phyloP scores from a whole-genome alignment of 2,797 vertebrate genomes.

The Ctenosaura bakeri region DNA sequence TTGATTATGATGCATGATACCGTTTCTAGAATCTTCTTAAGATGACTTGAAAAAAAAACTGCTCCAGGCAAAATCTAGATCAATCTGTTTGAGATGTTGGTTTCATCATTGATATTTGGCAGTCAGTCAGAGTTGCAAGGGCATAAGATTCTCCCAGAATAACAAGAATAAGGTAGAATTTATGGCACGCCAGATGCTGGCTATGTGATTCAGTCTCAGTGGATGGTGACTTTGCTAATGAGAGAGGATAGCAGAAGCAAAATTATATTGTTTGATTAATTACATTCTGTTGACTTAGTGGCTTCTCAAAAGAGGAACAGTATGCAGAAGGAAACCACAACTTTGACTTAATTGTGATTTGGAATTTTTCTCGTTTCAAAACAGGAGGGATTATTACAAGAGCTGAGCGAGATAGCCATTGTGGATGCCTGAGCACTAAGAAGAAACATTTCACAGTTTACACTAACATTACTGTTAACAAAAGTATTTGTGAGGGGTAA shows the following conservation, averaged over 20 bases:
- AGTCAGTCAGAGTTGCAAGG: conserved; percentile 33
- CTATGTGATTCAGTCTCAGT: conserved; percentile 32
- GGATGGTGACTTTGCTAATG: conserved; percentile 42
- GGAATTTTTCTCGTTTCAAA: conserved; percentile 44
- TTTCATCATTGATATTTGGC: conserved; percentile 43
- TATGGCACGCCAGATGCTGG: conserved; percentile 53
- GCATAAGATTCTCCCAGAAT: conserved; percentile 34
- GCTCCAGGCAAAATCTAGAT: conserved; percentile 67
- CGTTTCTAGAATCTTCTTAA: conserved; percentile 42
- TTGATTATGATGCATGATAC: conserved; percentile 50
- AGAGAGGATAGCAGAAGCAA: conserved; percentile 44
- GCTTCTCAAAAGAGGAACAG: conserved; percentile 28
- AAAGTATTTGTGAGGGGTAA: background rate
- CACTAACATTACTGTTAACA: background rate
- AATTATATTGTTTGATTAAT: conserved; percentile 57
- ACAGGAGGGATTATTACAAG: conserved; percentile 27
- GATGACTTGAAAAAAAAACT: background rate
- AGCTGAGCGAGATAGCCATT: background rate
- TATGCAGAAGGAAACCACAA: background rate
- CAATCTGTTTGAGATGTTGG: conserved; percentile 61
- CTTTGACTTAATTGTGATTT: conserved; percentile 58
- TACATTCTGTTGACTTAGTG: conserved; percentile 46
- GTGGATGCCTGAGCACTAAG: background rate
- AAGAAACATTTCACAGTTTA: background rate
- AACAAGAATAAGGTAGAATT: conserved; percentile 58